Evolutionary conservation across 2,888 invertebrate species (phyloP).

Genomic region (Chrysodeixis includens): DNA sequence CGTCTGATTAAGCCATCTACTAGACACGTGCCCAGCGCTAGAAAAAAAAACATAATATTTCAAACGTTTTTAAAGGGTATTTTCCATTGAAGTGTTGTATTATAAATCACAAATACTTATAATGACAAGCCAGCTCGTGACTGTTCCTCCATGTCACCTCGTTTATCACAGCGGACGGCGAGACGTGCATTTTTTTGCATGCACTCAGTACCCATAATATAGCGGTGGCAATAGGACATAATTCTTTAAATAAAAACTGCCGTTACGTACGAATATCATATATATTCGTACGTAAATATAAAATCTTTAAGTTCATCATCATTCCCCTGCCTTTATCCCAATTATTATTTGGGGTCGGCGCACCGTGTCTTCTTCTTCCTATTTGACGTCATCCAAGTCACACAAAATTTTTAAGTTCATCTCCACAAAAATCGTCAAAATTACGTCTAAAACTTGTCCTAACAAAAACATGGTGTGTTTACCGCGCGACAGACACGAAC

Average conservation of each 20-base stretch:
- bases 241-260: background rate
- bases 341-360: too few relatives aligned
- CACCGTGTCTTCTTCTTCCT: too few relatives aligned
- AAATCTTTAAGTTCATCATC: too few relatives aligned
- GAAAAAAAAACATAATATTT: background rate
- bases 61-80: background rate
- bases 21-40: too few relatives aligned
- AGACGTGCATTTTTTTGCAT: conserved; percentile 71
- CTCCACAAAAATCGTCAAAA: too few relatives aligned
- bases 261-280: too few relatives aligned
- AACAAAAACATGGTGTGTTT: conserved; percentile 18
- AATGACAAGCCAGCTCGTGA: conserved; percentile 62
- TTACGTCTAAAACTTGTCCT: background rate
- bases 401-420: too few relatives aligned
- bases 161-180: conserved; percentile 72
- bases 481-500: conserved; percentile 55
- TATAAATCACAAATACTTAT: conserved; percentile 44
- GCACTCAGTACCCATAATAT: conserved; percentile 41
- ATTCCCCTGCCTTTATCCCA: too few relatives aligned
- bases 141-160: conserved; percentile 74
- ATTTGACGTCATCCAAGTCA: too few relatives aligned
- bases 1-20: too few relatives aligned
- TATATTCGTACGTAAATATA: too few relatives aligned
- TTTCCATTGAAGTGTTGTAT: conserved; percentile 11
- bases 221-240: conserved; percentile 26